A percentile compares a stretch with the other conserved stretches of the same genome.
These are phyloP conservation scores for Cyphomyrmex costatus DNA, from an alignment of 1,140 invertebrate species.

Conservation along the genomic window DNA sequence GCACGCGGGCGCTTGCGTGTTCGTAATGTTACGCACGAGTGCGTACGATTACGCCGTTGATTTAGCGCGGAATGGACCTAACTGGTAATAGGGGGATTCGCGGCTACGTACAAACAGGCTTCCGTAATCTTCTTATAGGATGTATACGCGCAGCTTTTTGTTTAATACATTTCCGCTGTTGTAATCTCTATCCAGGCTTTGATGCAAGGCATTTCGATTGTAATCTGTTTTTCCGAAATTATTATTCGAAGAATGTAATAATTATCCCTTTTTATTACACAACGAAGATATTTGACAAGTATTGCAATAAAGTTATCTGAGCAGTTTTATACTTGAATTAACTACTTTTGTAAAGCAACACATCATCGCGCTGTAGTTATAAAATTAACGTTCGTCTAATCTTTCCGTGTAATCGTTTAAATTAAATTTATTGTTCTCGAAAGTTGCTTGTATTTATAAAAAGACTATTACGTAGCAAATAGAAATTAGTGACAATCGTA, in stretches of 20 bases:
- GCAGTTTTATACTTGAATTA: background rate
- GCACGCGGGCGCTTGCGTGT: constrained; percentile 57
- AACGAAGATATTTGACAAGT: background rate
- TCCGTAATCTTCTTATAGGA: constrained; percentile 57
- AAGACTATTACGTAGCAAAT: background rate
- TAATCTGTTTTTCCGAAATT: background rate
- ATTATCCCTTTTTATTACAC: background rate
- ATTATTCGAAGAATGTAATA: background rate
- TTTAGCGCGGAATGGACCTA: constrained; percentile 73
- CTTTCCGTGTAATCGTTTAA: background rate
- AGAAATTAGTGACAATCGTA: constrained; percentile 22
- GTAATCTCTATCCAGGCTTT: background rate
- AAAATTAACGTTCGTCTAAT: background rate
- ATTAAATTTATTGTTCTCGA: constrained; percentile 7
- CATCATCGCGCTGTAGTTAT: background rate
- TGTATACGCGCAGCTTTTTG: constrained; percentile 42
- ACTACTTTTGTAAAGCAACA: background rate
- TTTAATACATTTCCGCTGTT: constrained; percentile 21
- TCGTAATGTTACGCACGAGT: constrained; percentile 44
- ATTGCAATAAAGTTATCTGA: background rate
- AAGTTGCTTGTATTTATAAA: background rate
- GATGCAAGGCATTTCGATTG: background rate
- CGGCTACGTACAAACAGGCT: constrained; percentile 46
- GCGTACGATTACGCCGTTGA: constrained; percentile 60
- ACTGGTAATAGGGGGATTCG: constrained; percentile 55